Percentiles rank a stretch among this genome's conserved stretches.
phyloP scores from a whole-genome alignment of 2,113 vertebrate genomes.

The Mobula hypostoma region DNA sequence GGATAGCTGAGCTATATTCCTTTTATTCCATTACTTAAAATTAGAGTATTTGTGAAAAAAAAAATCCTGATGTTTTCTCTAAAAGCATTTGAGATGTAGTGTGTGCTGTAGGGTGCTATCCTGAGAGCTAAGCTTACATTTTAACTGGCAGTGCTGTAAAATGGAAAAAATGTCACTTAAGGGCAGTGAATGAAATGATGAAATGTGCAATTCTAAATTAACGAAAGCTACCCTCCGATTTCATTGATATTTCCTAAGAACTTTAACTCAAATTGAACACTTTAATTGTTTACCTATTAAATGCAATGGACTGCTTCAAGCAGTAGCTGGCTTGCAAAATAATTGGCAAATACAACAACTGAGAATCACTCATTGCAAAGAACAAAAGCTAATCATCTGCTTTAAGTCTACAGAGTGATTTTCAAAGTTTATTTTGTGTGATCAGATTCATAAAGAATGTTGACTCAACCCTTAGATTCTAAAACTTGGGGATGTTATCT shows the following conservation, averaged over 20 bases:
- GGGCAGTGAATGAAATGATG: conserved; percentile 32
- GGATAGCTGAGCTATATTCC: neutral
- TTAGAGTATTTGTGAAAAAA: neutral
- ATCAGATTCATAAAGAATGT: neutral
- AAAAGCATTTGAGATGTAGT: neutral
- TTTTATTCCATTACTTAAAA: conserved; percentile 12
- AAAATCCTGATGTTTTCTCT: neutral
- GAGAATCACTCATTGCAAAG: neutral
- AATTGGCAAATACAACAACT: conserved; percentile 8
- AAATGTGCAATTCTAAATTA: conserved; percentile 31
- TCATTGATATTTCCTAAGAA: conserved; percentile 17
- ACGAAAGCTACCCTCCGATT: conserved; percentile 16
- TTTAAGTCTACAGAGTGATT: neutral
- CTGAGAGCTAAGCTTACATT: neutral
- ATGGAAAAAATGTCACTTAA: conserved; percentile 31
- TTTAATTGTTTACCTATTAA: conserved; percentile 34
- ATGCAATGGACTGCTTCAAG: neutral
- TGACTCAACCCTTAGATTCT: neutral
- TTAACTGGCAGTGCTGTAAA: neutral
- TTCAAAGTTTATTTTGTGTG: neutral
- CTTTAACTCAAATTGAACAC: conserved; percentile 31
- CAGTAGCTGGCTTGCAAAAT: neutral
- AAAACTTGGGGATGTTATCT: too few species aligned
- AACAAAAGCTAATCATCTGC: conserved; percentile 1
- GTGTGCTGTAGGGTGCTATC: neutral